These are phyloP conservation scores for Tethea ocularis DNA, from an alignment of 2,888 invertebrate species.

Conservation along the genomic window DNA sequence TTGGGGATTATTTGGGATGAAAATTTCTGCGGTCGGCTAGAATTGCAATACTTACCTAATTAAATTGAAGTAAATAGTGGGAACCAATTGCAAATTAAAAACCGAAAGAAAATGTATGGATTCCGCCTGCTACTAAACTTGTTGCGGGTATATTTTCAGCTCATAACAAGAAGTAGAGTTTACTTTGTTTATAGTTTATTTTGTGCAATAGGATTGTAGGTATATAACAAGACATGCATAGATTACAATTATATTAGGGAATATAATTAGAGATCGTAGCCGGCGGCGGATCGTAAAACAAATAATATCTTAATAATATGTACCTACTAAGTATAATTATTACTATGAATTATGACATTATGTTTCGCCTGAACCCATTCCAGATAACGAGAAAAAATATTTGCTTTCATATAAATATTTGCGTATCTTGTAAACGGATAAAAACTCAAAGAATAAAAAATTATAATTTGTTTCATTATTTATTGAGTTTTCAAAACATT, in stretches of 20 bases:
- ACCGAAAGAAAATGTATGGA: no score
- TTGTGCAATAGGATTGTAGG: neutral
- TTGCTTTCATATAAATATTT: neutral
- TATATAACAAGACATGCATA: no score
- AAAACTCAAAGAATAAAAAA: neutral
- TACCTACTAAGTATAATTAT: constrained; percentile 8
- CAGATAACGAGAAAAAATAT: constrained; percentile 6
- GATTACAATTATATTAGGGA: no score
- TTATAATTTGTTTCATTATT: neutral
- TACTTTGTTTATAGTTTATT: no score
- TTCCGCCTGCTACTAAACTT: no score
- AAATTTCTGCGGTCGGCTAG: no score
- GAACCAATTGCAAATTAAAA: no score
- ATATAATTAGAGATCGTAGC: constrained; percentile 3
- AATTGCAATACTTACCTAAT: no score
- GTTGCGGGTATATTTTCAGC: no score
- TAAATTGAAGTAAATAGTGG: no score
- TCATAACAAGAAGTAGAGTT: no score
- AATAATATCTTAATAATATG: constrained; percentile 9
- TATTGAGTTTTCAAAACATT: neutral
- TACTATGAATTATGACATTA: constrained; percentile 9
- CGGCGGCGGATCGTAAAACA: constrained; percentile 12
- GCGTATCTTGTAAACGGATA: neutral
- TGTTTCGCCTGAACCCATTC: neutral
- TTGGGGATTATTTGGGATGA: no score